Base-by-base conservation (phyloP, 2,888 invertebrate genomes). In the Ectemnius cavifrons region DNA sequence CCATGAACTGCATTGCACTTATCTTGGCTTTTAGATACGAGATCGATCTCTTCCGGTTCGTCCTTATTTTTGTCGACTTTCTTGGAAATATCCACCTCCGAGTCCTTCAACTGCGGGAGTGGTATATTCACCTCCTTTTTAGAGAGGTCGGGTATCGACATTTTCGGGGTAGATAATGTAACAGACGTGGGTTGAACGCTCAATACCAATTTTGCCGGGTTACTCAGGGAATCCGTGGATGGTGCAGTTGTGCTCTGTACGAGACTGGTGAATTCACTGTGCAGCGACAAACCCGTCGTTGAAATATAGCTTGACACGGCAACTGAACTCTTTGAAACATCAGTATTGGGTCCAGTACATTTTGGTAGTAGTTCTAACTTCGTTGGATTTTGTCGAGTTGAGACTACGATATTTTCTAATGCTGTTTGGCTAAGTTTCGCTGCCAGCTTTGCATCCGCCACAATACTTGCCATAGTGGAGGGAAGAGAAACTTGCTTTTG, bases 31-130 rank as follows among this genome's bases (percentile, higher is more conserved):
- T 81, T 80, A 6, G 83, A 81, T 78, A 67, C 87, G 8, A 70
- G 68, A 56, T 87, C 87, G 46, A 91, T 78, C 78, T 89, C 77
- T 83, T 91, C 64, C 89, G 86, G 73, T 47, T 82, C 76, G 5
- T 68, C 79, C 20, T 80, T 71, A 16, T 65, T 69, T 58, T 77
- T 92, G 63, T 91, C 91, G 71, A 92, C 92, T 57, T 92, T 92
- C 1, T 92, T 92, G 1, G 37, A 8, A 37, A 37, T 11, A 80
- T 92, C 92, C 91, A 91, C 91, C 20, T 92, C 92, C 82, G 92
- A 92, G 78, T 92, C 92, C 6, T 59, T 78, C 23, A 49, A 23
- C 14, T 57, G 11, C 8, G 52, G 73, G 4, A 73, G 61, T 1
- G 62, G 63, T 5, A n/a, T 67, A 1, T 6, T 27, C 2, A 63